These are phyloP conservation scores for Chymomyza procnemis DNA, from an alignment of 2,888 invertebrate genomes.

Conservation along the genomic window DNA sequence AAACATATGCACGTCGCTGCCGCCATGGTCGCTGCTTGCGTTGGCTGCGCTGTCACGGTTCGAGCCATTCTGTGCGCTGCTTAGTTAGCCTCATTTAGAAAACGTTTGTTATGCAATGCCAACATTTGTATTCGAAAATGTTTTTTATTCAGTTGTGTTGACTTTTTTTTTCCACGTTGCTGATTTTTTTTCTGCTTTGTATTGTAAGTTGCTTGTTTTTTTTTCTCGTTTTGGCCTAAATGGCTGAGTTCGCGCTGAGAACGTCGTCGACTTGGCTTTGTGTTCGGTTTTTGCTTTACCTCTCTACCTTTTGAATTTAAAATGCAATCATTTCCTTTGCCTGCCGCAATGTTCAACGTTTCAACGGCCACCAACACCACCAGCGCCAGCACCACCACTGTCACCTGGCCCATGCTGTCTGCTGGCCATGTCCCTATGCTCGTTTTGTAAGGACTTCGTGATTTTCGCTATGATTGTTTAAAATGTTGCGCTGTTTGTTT, in stretches of 20 bases:
- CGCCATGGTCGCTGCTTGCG: neutral
- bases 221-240: constrained; percentile 59
- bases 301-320: constrained; percentile 71
- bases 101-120: constrained; percentile 76
- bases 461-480: constrained; percentile 70
- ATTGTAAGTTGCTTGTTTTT: constrained; percentile 14
- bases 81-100: constrained; percentile 74
- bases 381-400: no score
- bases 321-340: constrained; percentile 76
- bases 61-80: constrained; percentile 37
- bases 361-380: neutral
- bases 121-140: constrained; percentile 76
- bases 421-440: neutral
- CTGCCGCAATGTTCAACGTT: constrained; percentile 17
- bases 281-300: constrained; percentile 57
- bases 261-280: constrained; percentile 45
- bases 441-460: constrained; percentile 62
- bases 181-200: constrained; percentile 9
- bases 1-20: constrained; percentile 61
- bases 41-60: constrained; percentile 5
- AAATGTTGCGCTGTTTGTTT: constrained; percentile 30
- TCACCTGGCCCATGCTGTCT: constrained; percentile 8
- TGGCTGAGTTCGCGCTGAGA: constrained; percentile 51
- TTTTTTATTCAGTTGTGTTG: constrained; percentile 70
- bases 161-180: no score